These are phyloP conservation scores for Lordiphosa collinella DNA, from an alignment of 1,140 invertebrate genomes.

Conservation along the genomic window DNA sequence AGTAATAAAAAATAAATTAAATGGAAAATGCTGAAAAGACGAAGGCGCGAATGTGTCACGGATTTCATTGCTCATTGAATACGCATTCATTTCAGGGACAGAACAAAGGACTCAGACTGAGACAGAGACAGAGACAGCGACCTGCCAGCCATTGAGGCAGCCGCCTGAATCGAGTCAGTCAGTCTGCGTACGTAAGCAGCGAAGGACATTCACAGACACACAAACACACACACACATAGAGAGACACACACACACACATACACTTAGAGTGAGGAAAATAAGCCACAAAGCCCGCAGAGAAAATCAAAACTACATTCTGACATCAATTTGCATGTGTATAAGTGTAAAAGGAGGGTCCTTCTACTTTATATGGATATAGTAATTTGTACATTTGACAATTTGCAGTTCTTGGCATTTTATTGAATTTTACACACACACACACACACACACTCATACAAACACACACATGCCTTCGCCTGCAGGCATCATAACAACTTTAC, in stretches of 20 bases:
- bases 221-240: slow-evolving; percentile 26
- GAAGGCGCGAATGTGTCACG: slow-evolving; percentile 72
- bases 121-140: slow-evolving; percentile 15
- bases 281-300: slow-evolving; percentile 65
- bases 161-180: slow-evolving; percentile 72
- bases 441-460: slow-evolving; percentile 13
- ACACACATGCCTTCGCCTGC: slow-evolving; percentile 21
- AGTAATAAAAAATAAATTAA: slow-evolving; percentile 77
- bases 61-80: slow-evolving; percentile 78
- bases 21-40: slow-evolving; percentile 62
- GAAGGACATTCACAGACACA: slow-evolving; percentile 47
- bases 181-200: slow-evolving; percentile 76
- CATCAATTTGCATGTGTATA: slow-evolving; percentile 36
- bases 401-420: slow-evolving; percentile 70
- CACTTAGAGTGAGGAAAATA: slow-evolving; percentile 47
- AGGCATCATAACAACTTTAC: slow-evolving; percentile 64
- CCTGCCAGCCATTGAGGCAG: slow-evolving; percentile 66
- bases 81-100: slow-evolving; percentile 69
- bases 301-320: slow-evolving; percentile 76
- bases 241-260: slow-evolving; percentile 10
- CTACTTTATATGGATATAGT: slow-evolving; percentile 9
- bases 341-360: slow-evolving; percentile 3
- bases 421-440: slow-evolving; percentile 60
- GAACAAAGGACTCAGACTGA: slow-evolving; percentile 21
- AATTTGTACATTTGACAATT: slow-evolving; percentile 60